Evolutionary conservation across 2,113 vertebrate genomes (phyloP).

Genomic region (Xenus cinereus): DNA sequence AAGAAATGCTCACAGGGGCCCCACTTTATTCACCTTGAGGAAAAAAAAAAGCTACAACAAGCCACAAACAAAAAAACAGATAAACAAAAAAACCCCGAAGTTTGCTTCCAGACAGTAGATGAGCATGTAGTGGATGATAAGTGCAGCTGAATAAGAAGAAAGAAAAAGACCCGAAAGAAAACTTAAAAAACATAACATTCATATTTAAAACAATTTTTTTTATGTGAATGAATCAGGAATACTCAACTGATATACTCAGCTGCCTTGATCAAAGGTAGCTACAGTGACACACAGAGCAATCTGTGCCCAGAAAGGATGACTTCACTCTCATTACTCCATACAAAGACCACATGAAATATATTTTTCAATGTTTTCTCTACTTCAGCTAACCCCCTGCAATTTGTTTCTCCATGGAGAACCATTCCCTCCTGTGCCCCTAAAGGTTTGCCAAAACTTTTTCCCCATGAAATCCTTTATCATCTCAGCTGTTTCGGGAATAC

Average conservation of each 20-base stretch:
- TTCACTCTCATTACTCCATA: not conserved
- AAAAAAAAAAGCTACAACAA: not conserved
- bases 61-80: not conserved
- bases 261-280: not conserved
- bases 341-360: not conserved
- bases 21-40: not conserved
- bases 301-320: not conserved
- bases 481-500: not conserved
- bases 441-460: not conserved
- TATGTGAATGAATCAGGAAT: not conserved
- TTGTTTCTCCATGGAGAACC: not conserved
- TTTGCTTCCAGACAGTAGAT: not conserved
- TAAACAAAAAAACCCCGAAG: rapidly evolving
- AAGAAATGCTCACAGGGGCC: not conserved
- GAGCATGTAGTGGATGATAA: not conserved
- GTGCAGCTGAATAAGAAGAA: not conserved
- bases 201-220: not conserved
- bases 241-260: not conserved
- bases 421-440: not conserved
- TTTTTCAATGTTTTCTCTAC: not conserved
- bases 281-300: not conserved
- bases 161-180: not conserved
- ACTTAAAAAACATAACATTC: not conserved
- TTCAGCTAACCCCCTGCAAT: not conserved
- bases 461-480: not conserved